Evolutionary conservation across 2,888 invertebrate genomes (phyloP), one percentile per base, ranked within the genome.

Genomic region (Rhingia campestris): DNA sequence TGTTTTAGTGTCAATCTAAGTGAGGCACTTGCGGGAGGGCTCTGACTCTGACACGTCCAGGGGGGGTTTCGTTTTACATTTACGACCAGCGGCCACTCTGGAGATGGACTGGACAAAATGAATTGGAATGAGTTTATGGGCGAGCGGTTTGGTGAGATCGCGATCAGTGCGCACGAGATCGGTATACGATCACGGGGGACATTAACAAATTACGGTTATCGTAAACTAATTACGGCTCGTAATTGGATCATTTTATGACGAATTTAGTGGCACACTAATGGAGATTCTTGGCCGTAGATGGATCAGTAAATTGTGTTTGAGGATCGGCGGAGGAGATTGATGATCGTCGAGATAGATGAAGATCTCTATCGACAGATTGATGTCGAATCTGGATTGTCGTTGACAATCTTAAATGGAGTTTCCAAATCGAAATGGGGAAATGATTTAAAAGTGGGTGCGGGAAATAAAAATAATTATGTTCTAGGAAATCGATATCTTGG

Each of bases 131-230:
- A 67, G 67, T 67, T 74, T 80, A 74, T 45, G 61, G 39, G 14
- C 43, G 12, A 51, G 7, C 30, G 32, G 14, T 43, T 72, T 63
- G 37, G 51, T 53, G 56, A 72, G 58, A 80, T 61, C 66, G 66
- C 59, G 59, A 73, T 53, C 53, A 47, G 41, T 32, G 43, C 22
- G 22, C 1, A 4, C 30, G 5, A 54, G 53, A 73, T 64, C 39
- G 53, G 33, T 37, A 72, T 61, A 63, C 45, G 45, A 63, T 73
- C 53, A n/a, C 22, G 51, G 12, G 22, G 41, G 74, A 22, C 22
- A 74, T 74, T 80, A 74, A 74, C 47, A 74, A 80, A 67, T 80
- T 61, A 61, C 47, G 30, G 30, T 54, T 61, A 54, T 80, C 80
- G 66, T 74, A 63, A 74, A 80, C 45, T 73, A 66, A 73, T 79